Base-by-base conservation (phyloP, 1,140 invertebrate species). In the Tetramorium parvispinum region DNA sequence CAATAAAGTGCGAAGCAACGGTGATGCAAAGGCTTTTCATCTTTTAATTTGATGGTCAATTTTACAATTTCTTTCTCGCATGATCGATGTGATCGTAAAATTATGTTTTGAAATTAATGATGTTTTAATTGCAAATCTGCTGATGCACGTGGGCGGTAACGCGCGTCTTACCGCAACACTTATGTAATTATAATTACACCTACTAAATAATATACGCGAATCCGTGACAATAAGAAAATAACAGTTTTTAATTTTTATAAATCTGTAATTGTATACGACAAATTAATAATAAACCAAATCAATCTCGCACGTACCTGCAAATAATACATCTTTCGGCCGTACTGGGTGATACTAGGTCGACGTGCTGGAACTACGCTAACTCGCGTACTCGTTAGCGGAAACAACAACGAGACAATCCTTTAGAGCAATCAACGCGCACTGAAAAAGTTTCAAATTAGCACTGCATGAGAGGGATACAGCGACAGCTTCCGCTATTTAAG, bases 301-400 rank as follows among this genome's bases (percentile, higher is more conserved):
- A 7, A 71, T 82, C 21, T 53, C 10, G 27, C 21, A 86, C 87
- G 32, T 59, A 89, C 88, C 85, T 89, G 88, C n/a, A 89, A 51
- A 10, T 89, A 89, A 87, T 89, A 89, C 88, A 89, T 89, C 32
- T 82, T 85, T 10, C n/a, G 55, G 57, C 21, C 40, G 40, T 18
- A 51, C 40, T 40, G 40, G 24, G n/a, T 49, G 27, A 46, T 32
- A 40, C 53, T 32, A 68, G 53, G 16, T 82, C 53, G 43, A 85
- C 49, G 73, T 89, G 55, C 46, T 40, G 82, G 57, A 61, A 59
- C 40, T n/a, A 59, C 55, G 79, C 49, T 59, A 88, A 89, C 46
- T 89, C 76, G 37, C 87, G 82, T 55, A 76, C 61, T 85, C 55
- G 37, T 40, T 55, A 57, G 79, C 40, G 53, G 66, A 68, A 83